phyloP scores from a whole-genome alignment of 2,888 invertebrate genomes.

The Acanthoscelides obtectus region DNA sequence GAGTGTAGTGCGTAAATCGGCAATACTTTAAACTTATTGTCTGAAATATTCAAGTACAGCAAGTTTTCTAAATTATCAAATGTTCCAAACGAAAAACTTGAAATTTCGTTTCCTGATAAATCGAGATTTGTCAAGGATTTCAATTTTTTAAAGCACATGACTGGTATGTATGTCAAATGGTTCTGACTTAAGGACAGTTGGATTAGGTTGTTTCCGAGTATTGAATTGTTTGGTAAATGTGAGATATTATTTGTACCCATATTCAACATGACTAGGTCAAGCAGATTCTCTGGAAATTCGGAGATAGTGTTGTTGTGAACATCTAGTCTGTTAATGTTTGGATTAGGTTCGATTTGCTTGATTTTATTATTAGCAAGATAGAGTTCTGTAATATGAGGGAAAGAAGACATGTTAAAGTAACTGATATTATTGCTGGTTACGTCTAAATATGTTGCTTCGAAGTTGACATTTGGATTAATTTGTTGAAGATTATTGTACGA shows the following conservation, averaged over 20 bases:
- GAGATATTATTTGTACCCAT: neutral
- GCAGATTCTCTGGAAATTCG: neutral
- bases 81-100: conserved; percentile 8
- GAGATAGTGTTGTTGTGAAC: neutral
- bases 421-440: conserved; percentile 3
- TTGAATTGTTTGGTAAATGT: neutral
- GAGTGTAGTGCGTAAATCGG: conserved; percentile 5
- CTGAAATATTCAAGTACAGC: conserved; percentile 4
- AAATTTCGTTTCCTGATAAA: conserved; percentile 8
- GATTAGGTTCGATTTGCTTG: neutral
- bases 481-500: conserved; percentile 4
- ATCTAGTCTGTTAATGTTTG: neutral
- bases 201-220: neutral
- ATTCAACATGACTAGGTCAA: neutral
- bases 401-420: conserved; percentile 1
- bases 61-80: conserved; percentile 8
- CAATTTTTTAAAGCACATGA: conserved; percentile 9
- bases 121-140: conserved; percentile 2
- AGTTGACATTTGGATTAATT: neutral
- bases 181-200: neutral
- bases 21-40: conserved; percentile 3
- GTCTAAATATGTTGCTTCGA: neutral
- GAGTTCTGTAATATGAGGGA: neutral
- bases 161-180: neutral
- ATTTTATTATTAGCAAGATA: neutral